Conservation (phyloP, 1,140 invertebrate genomes). For the Ptiloglossa arizonensis region DNA sequence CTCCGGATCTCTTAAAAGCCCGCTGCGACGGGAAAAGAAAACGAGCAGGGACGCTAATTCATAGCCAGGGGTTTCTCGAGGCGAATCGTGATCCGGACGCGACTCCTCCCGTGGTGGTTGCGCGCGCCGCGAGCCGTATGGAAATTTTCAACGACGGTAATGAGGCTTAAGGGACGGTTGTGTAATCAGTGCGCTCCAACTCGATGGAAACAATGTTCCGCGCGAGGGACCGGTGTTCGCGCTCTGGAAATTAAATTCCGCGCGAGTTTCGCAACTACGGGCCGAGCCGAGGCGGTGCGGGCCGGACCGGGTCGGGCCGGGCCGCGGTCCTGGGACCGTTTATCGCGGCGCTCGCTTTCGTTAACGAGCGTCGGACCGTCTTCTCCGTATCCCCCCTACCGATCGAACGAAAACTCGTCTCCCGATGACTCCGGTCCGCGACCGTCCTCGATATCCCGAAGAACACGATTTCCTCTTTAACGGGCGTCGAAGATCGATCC, state of each 20-base stretch:
- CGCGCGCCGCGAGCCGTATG: slow-evolving; percentile 7
- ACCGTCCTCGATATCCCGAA: not conserved
- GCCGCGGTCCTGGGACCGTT: slow-evolving; percentile 6
- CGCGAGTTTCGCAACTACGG: slow-evolving; percentile 41
- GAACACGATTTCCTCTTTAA: not conserved
- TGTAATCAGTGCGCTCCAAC: slow-evolving; percentile 46
- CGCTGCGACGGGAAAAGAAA: slow-evolving; percentile 45
- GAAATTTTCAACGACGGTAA: slow-evolving; percentile 56
- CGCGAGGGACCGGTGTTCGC: not conserved
- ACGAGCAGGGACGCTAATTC: slow-evolving; percentile 52
- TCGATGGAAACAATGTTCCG: slow-evolving; percentile 32
- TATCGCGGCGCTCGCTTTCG: slow-evolving; percentile 51
- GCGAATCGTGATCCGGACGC: slow-evolving; percentile 39
- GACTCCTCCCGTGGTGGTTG: slow-evolving; percentile 14
- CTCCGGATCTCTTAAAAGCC: slow-evolving; percentile 61
- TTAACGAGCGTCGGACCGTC: slow-evolving; percentile 59
- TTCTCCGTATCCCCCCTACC: no score
- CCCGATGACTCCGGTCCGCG: not conserved
- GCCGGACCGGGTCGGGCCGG: not conserved
- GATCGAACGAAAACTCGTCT: slow-evolving; percentile 21
- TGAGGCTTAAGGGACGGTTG: slow-evolving; percentile 47
- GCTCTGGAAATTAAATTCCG: slow-evolving; percentile 56
- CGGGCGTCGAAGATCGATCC: not conserved
- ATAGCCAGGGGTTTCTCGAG: slow-evolving; percentile 46
- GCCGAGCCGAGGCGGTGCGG: no score